phyloP scores from a whole-genome alignment of 37 sponge, comb jelly and placozoan genomes.

The Corticium candelabrum region DNA sequence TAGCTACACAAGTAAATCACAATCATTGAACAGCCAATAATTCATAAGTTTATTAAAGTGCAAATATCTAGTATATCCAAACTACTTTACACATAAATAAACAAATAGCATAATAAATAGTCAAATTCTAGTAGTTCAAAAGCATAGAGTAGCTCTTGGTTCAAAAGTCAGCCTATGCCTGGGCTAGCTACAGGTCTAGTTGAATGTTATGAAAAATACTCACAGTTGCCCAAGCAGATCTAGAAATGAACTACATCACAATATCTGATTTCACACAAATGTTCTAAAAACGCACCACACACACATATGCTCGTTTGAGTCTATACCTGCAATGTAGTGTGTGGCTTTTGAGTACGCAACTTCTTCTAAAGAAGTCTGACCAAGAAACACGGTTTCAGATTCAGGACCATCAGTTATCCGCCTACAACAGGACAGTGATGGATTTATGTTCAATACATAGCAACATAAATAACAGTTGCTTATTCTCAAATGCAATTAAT shows the following conservation, averaged over 20 bases:
- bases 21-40: neutral
- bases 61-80: neutral
- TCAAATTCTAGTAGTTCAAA: neutral
- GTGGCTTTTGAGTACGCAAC: slow-evolving; percentile 44
- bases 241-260: too few relatives aligned
- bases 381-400: slow-evolving; percentile 68
- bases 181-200: neutral
- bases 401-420: slow-evolving; percentile 54
- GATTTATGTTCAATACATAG: neutral
- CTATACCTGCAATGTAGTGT: slow-evolving; percentile 47
- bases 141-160: neutral
- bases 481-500: neutral
- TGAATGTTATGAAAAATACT: too few relatives aligned
- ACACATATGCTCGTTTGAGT: too few relatives aligned
- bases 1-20: slow-evolving; percentile 28
- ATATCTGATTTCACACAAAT: too few relatives aligned
- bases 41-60: too few relatives aligned
- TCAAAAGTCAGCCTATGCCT: neutral
- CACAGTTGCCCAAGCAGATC: too few relatives aligned
- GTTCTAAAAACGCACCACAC: too few relatives aligned
- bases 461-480: neutral
- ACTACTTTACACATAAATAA: neutral
- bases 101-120: neutral
- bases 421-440: slow-evolving; percentile 28
- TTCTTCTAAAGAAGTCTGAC: slow-evolving; percentile 56